phyloP scores from a whole-genome alignment of 1,140 invertebrate species.

The Thaumatotibia leucotreta region DNA sequence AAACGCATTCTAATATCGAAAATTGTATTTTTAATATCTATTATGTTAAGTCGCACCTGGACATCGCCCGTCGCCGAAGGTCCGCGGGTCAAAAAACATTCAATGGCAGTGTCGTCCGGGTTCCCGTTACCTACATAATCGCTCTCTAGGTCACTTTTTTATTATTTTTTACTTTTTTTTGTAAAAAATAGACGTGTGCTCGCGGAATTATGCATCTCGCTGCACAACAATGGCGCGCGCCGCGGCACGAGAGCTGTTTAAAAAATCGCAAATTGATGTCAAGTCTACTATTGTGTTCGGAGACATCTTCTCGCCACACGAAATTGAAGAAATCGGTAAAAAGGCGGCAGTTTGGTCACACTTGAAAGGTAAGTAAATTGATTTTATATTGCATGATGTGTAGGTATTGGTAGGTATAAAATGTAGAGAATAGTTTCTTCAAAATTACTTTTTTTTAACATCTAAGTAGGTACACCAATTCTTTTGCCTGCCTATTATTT shows the following conservation, averaged over 20 bases:
- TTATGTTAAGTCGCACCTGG: slow-evolving; percentile 58
- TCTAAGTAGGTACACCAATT: too few species aligned
- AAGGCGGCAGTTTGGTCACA: not conserved
- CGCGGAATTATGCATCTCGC: slow-evolving; percentile 72
- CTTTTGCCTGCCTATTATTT: too few species aligned
- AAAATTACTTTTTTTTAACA: too few species aligned
- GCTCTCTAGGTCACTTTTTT: slow-evolving; percentile 61
- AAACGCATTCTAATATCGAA: slow-evolving; percentile 33
- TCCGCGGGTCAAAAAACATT: slow-evolving; percentile 68
- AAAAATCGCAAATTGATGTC: slow-evolving; percentile 63
- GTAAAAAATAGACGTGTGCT: slow-evolving; percentile 71
- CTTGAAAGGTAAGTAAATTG: not conserved
- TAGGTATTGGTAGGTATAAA: too few species aligned
- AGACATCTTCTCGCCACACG: slow-evolving; percentile 38
- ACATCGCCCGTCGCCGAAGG: slow-evolving; percentile 46
- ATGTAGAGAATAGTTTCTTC: too few species aligned
- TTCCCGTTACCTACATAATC: slow-evolving; percentile 53
- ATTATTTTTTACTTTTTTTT: slow-evolving; percentile 41
- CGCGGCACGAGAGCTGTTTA: slow-evolving; percentile 57
- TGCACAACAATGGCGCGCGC: slow-evolving; percentile 61
- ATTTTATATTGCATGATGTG: too few species aligned
- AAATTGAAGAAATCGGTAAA: slow-evolving; percentile 11
- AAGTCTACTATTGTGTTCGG: slow-evolving; percentile 51
- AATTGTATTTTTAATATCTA: slow-evolving; percentile 32
- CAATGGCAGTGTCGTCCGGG: slow-evolving; percentile 46